Evolutionary conservation across 2,797 vertebrate genomes (phyloP).

Genomic region (Pogoniulus pusillus): DNA sequence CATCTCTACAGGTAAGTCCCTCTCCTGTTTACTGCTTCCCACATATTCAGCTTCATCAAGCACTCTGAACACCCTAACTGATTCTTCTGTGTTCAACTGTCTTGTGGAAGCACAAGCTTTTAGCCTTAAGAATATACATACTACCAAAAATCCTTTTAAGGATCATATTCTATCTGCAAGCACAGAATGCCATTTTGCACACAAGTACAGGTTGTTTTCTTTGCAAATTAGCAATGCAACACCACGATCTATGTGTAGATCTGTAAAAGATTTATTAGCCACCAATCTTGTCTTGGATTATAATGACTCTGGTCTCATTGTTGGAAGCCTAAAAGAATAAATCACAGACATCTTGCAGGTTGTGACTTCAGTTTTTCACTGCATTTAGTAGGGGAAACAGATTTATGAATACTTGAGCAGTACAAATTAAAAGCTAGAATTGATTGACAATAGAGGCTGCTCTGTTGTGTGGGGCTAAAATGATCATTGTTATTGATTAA

Average conservation of each 20-base stretch:
- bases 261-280: conserved; percentile 45
- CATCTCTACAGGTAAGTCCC: background rate
- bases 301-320: conserved; percentile 57
- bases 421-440: conserved; percentile 20
- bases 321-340: conserved; percentile 45
- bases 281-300: conserved; percentile 16
- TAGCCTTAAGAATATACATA: background rate
- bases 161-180: background rate
- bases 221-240: conserved; percentile 45
- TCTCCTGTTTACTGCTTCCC: background rate
- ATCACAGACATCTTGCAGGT: conserved; percentile 24
- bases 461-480: background rate
- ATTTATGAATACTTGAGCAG: conserved; percentile 55
- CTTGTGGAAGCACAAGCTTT: background rate
- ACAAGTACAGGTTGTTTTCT: background rate
- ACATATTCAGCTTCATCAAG: background rate
- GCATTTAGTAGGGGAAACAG: conserved; percentile 20
- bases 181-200: background rate
- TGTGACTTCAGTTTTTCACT: conserved; percentile 35
- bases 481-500: background rate
- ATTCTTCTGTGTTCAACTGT: background rate
- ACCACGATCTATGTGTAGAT: background rate
- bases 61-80: background rate
- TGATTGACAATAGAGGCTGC: background rate
- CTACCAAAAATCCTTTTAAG: background rate